These are phyloP conservation scores for Myopa tessellatipennis DNA, from an alignment of 2,888 invertebrate genomes.

Conservation along the genomic window DNA sequence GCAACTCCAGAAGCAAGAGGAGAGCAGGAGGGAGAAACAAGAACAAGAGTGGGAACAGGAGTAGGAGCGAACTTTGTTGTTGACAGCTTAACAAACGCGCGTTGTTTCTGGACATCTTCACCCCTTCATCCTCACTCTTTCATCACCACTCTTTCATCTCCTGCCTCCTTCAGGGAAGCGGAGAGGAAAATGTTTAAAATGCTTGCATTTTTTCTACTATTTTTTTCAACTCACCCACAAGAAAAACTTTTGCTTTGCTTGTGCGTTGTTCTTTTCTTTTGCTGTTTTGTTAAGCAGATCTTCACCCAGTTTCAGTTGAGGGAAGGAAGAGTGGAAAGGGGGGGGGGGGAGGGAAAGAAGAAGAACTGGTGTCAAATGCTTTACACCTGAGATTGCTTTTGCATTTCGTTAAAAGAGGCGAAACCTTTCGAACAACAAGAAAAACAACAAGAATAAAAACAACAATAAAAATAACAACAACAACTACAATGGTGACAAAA, in stretches of 20 bases:
- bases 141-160: background rate
- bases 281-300: background rate
- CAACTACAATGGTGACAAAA: constrained; percentile 2
- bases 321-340: background rate
- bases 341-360: background rate
- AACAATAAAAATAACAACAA: background rate
- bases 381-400: constrained; percentile 3
- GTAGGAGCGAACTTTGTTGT: too few species aligned
- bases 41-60: too few species aligned
- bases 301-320: background rate
- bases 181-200: background rate
- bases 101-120: background rate
- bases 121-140: background rate
- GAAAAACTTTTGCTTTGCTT: constrained; percentile 40
- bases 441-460: too few species aligned
- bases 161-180: background rate
- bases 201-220: background rate
- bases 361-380: background rate
- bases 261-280: constrained; percentile 11
- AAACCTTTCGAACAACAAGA: background rate
- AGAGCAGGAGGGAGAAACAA: too few species aligned
- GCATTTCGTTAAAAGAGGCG: background rate
- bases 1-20: too few species aligned
- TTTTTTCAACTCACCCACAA: constrained; percentile 40
- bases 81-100: too few species aligned